These are phyloP conservation scores for Notothenia coriiceps DNA, from an alignment of 2,113 vertebrate genomes.

Conservation along the genomic window DNA sequence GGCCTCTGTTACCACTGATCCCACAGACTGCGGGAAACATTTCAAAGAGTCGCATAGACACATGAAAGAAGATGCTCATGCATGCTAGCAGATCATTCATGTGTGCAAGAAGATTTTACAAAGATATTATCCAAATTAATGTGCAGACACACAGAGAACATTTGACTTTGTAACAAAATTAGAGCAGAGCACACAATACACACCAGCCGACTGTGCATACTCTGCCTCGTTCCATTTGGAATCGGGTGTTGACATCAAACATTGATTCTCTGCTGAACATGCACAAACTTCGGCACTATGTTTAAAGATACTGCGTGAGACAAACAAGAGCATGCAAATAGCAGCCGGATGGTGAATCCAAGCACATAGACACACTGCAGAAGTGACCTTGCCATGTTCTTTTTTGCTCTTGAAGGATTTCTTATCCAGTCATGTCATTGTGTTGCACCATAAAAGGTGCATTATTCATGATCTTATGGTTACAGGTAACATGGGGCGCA, in stretches of 20 bases:
- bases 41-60: neutral
- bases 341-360: slow-evolving; percentile 2
- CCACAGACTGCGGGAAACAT: slow-evolving; percentile 6
- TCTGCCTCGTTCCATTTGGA: slow-evolving; percentile 48
- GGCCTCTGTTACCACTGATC: slow-evolving; percentile 26
- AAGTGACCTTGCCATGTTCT: slow-evolving; percentile 59
- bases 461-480: slow-evolving; percentile 13
- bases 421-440: slow-evolving; percentile 41
- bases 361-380: slow-evolving; percentile 7
- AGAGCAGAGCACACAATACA: slow-evolving; percentile 32
- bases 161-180: slow-evolving; percentile 41
- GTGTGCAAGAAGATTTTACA: slow-evolving; percentile 16
- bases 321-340: slow-evolving; percentile 66
- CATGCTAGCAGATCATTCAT: slow-evolving; percentile 15
- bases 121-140: slow-evolving; percentile 28
- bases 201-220: slow-evolving; percentile 55
- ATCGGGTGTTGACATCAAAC: slow-evolving; percentile 76
- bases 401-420: slow-evolving; percentile 42
- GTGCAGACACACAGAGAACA: slow-evolving; percentile 11
- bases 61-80: neutral
- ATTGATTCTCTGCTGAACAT: slow-evolving; percentile 57
- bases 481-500: slow-evolving; percentile 11
- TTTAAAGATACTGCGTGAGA: slow-evolving; percentile 55
- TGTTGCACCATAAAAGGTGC: slow-evolving; percentile 23
- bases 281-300: slow-evolving; percentile 54